Conservation (phyloP, 2,797 vertebrate genomes). For the Urosaurus nigricauda region DNA sequence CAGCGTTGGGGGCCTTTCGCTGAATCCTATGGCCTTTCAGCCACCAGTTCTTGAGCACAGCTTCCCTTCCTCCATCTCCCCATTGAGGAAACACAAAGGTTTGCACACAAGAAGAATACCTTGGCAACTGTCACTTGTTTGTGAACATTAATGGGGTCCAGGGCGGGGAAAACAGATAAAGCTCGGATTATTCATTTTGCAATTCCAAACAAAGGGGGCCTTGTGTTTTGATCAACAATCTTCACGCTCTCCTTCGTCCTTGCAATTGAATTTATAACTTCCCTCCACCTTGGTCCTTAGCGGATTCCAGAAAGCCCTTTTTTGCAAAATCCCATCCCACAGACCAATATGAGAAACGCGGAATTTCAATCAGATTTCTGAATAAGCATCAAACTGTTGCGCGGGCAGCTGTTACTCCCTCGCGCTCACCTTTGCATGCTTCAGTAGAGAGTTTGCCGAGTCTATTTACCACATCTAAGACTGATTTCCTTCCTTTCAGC, state of each 20-base stretch:
- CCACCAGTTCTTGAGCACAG: not conserved
- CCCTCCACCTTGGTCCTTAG: slow-evolving; percentile 8
- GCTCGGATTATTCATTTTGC: not conserved
- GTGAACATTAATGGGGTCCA: not conserved
- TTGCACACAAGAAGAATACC: not conserved
- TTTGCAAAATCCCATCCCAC: slow-evolving; percentile 3
- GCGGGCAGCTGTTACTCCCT: slow-evolving; percentile 48
- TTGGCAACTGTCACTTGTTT: not conserved
- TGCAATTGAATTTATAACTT: not conserved
- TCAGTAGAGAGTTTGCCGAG: slow-evolving; percentile 74
- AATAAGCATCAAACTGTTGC: slow-evolving; percentile 54
- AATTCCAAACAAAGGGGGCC: not conserved
- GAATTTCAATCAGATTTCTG: slow-evolving; percentile 57
- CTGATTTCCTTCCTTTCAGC: slow-evolving; percentile 82
- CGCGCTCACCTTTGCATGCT: slow-evolving; percentile 70
- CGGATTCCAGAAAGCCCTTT: slow-evolving; percentile 8
- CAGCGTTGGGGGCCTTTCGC: not conserved
- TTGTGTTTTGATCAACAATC: slow-evolving; percentile 17
- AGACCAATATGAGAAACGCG: slow-evolving; percentile 1
- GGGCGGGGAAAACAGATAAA: not conserved
- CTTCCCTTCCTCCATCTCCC: not conserved
- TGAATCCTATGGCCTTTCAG: not conserved
- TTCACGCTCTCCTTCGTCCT: not conserved
- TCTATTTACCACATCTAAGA: slow-evolving; percentile 84
- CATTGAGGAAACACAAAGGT: not conserved